phyloP scores from a whole-genome alignment of 92 coral and sea anemone species.

The Epizoanthus ramosus region DNA sequence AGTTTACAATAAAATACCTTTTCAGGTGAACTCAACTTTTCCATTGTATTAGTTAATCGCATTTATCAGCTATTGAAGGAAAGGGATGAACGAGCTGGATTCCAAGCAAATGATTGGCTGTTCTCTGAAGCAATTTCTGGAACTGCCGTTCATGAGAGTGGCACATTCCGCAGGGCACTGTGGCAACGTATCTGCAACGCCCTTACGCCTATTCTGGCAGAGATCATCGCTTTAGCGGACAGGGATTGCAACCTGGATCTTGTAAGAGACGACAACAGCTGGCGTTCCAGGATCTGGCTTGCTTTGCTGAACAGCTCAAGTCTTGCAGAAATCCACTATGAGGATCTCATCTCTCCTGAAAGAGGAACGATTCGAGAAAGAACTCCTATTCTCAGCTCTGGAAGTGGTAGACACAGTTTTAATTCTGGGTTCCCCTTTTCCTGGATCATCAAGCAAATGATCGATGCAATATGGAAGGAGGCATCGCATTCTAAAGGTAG shows the following conservation, averaged over 20 bases:
- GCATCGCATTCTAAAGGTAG: conserved; percentile 57
- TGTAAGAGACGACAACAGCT: conserved; percentile 37
- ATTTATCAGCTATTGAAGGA: conserved; percentile 59
- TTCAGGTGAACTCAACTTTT: conserved; percentile 43
- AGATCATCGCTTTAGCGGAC: conserved; percentile 73
- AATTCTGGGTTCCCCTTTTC: conserved; percentile 76
- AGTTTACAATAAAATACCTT: background rate
- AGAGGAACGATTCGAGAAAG: conserved; percentile 63
- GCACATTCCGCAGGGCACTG: conserved; percentile 80
- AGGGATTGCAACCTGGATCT: conserved; percentile 75
- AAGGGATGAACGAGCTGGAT: conserved; percentile 46
- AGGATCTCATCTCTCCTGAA: conserved; percentile 65
- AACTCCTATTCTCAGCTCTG: conserved; percentile 69
- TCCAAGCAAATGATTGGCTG: conserved; percentile 63
- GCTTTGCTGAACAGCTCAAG: conserved; percentile 41
- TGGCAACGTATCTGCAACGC: conserved; percentile 67
- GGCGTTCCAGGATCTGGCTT: conserved; percentile 58
- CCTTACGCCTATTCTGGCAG: conserved; percentile 75
- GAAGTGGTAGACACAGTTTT: conserved; percentile 67
- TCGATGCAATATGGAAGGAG: conserved; percentile 51
- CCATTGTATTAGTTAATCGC: conserved; percentile 51
- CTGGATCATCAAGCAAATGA: conserved; percentile 61
- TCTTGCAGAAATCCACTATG: conserved; percentile 50
- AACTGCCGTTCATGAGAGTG: conserved; percentile 66
- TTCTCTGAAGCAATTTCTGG: conserved; percentile 63